Evolutionary conservation across 1,140 invertebrate genomes (phyloP).

Genomic region (Nautilus pompilius): DNA sequence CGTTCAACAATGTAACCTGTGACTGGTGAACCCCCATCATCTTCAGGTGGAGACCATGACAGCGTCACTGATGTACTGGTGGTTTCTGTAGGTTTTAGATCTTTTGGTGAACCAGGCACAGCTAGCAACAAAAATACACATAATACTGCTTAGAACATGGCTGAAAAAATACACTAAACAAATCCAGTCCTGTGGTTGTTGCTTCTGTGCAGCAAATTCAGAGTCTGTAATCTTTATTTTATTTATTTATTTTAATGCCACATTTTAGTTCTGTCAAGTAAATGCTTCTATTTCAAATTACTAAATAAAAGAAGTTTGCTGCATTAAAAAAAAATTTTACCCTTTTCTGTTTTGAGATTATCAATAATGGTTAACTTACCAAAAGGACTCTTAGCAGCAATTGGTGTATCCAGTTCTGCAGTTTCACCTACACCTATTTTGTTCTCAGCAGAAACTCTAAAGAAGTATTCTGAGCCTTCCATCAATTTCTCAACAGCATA

Average conservation of each 20-base stretch:
- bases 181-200: no score
- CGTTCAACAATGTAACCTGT: constrained; percentile 94
- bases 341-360: no score
- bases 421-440: constrained; percentile 93
- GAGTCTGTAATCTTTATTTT: no score
- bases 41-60: constrained; percentile 80
- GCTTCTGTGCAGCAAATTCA: no score
- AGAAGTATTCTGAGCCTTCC: constrained; percentile 87
- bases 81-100: constrained; percentile 80
- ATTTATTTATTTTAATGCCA: no score
- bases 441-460: constrained; percentile 93
- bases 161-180: no score
- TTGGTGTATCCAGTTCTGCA: constrained; percentile 76
- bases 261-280: no score
- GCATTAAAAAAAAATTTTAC: no score
- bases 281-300: no score
- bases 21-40: constrained; percentile 83
- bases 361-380: constrained; percentile 75
- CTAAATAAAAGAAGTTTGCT: no score
- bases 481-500: constrained; percentile 71
- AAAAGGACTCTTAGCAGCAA: constrained; percentile 89
- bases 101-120: constrained; percentile 56
- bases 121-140: no score
- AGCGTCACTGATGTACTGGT: constrained; percentile 87
- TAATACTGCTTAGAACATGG: no score